These are phyloP conservation scores for Drosophila fulvimacula DNA, from an alignment of 2,888 invertebrate genomes.

Conservation along the genomic window DNA sequence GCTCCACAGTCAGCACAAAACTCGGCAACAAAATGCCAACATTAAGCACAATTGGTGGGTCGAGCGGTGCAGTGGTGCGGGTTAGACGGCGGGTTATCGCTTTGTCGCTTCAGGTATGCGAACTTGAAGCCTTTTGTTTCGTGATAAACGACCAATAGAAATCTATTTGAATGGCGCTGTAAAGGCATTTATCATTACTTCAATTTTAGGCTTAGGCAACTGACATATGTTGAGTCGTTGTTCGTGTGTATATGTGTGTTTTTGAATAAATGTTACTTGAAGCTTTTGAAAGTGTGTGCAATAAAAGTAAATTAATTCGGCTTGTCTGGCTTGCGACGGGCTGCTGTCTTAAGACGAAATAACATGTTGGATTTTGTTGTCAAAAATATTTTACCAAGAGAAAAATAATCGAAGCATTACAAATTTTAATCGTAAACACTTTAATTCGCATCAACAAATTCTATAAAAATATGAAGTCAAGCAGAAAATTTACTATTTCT, in stretches of 20 bases:
- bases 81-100: conserved; percentile 39
- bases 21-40: conserved; percentile 54
- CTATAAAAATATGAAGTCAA: no score
- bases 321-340: conserved; percentile 3
- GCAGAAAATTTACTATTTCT: no score
- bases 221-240: background rate
- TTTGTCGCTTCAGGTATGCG: conserved; percentile 64
- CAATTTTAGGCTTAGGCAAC: conserved; percentile 27
- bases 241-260: background rate
- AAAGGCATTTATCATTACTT: conserved; percentile 68
- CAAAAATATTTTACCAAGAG: background rate
- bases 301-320: conserved; percentile 29
- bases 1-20: conserved; percentile 66
- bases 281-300: conserved; percentile 45
- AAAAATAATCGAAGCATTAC: background rate
- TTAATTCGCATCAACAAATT: no score
- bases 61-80: background rate
- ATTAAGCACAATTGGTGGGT: conserved; percentile 50
- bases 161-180: conserved; percentile 61
- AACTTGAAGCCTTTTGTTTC: conserved; percentile 60
- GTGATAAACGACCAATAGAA: conserved; percentile 73
- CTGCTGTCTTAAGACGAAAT: background rate
- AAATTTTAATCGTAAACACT: no score
- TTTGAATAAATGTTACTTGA: conserved; percentile 5
- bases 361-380: background rate